A percentile compares a stretch with the other conserved stretches of the same genome.
Conservation (phyloP, 2,113 vertebrate genomes). For the Sapayoa aenigma region DNA sequence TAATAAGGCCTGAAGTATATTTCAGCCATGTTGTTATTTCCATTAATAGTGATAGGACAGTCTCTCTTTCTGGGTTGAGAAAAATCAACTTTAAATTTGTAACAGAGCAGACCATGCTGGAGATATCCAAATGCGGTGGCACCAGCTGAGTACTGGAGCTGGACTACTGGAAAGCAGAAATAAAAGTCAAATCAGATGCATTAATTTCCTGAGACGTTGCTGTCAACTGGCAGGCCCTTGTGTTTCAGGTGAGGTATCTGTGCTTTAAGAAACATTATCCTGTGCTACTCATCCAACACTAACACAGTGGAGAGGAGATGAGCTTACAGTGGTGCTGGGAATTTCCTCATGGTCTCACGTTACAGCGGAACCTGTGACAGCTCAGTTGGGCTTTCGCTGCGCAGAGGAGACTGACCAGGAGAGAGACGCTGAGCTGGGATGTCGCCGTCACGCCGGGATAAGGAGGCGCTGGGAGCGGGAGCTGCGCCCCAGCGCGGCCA, state of each 20-base stretch:
- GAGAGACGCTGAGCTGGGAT: background rate
- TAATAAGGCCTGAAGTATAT: background rate
- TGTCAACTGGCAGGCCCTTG: background rate
- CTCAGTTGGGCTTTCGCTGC: rapidly evolving
- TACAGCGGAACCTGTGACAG: background rate
- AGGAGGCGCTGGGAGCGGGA: background rate
- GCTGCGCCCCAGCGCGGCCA: background rate
- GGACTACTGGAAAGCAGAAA: background rate
- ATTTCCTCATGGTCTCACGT: background rate
- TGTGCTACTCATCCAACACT: background rate
- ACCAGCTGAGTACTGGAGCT: background rate
- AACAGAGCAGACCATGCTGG: background rate
- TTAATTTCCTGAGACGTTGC: background rate
- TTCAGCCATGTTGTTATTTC: background rate
- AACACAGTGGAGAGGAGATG: background rate
- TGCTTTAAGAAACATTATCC: background rate
- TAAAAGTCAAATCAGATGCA: background rate
- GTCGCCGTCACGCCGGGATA: background rate
- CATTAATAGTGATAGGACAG: background rate
- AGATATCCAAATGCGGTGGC: rapidly evolving
- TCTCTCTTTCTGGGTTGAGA: background rate
- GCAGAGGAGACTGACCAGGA: background rate
- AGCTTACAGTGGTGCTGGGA: background rate
- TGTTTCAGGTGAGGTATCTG: background rate
- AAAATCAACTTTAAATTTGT: background rate